Base-by-base conservation (phyloP, 2,888 invertebrate genomes). In the Oligia fasciuncula region DNA sequence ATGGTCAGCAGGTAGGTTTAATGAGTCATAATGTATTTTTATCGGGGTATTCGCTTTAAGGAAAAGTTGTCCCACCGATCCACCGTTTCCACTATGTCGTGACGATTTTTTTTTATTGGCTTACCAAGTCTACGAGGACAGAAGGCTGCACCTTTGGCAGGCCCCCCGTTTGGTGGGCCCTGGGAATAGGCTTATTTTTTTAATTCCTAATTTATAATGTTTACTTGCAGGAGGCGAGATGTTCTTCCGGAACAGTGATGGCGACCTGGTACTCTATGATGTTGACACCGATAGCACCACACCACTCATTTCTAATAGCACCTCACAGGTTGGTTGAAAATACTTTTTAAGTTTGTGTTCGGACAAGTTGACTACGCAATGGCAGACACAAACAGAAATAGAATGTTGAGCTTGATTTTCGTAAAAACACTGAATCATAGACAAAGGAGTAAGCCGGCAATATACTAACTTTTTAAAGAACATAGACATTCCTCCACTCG, bases 1-100 rank as follows among this genome's bases (percentile, higher is more conserved):
- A 71, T 99, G 99, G 98, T 97, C 98, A 79, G 97, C 98, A 93
- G 98, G 98, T 80, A 95, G 63, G 78, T 51, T 46, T 69, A 60
- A 65, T 75, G 35, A 23, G 13, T n/a, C 2, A 4, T 19, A n/a
- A 35, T 23, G 2, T 63, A n/a, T 23, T 43, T 3, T 23, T 49
- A 11, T 49, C 6, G 11, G 11, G 6, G n/a, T 73, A 4, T 49
- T 0, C 17, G n/a, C 4, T 17, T 8, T 17, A 1, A 8, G 29
- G 17, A 17, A 63, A 29, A 63, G 17, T 63, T 8, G 17, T 63
- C 3, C 2, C 14, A 63, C 35, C 17, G 29, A 63, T 29, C 35
- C 14, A 40, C 13, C 40, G 40, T 19, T 57, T 1, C 11, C 2
- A n/a, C 40, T 57, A 71, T 71, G 40, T 6, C 11, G 2, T 60